Conservation (phyloP, 2,888 invertebrate species). For the Linnaemya tessellans region DNA sequence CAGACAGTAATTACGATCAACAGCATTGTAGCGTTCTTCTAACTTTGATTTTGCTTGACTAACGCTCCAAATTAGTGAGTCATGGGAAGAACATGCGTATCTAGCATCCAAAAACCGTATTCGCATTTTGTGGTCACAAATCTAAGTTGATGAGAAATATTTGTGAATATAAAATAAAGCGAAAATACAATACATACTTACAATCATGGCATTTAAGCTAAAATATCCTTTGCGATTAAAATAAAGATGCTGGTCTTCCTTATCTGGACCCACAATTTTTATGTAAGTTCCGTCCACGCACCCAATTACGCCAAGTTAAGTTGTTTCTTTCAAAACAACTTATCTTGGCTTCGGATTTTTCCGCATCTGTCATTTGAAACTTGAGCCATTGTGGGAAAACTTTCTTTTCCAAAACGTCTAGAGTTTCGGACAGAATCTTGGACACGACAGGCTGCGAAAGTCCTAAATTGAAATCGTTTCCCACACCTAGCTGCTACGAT, state of each 20-base stretch:
- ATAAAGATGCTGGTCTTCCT: too few relatives aligned
- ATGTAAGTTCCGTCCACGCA: too few relatives aligned
- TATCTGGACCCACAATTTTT: too few relatives aligned
- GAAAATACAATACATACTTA: slow-evolving; percentile 21
- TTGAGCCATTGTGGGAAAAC: neutral
- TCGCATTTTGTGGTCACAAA: slow-evolving; percentile 3
- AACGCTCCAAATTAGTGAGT: too few relatives aligned
- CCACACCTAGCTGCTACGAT: neutral
- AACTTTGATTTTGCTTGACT: too few relatives aligned
- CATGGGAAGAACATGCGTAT: neutral
- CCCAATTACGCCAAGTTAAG: neutral
- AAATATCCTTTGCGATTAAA: too few relatives aligned
- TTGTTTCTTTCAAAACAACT: neutral
- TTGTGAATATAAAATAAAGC: slow-evolving; percentile 9
- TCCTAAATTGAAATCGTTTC: neutral
- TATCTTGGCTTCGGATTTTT: slow-evolving; percentile 6
- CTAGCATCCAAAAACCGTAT: neutral
- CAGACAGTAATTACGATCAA: too few relatives aligned
- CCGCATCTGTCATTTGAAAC: neutral
- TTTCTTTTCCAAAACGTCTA: neutral
- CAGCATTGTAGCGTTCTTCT: too few relatives aligned
- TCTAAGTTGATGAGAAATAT: neutral
- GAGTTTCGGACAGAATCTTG: neutral
- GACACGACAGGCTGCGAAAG: neutral
- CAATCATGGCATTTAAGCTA: too few relatives aligned